Base-by-base conservation (phyloP, 2,888 invertebrate genomes). In the Elysia crispata region DNA sequence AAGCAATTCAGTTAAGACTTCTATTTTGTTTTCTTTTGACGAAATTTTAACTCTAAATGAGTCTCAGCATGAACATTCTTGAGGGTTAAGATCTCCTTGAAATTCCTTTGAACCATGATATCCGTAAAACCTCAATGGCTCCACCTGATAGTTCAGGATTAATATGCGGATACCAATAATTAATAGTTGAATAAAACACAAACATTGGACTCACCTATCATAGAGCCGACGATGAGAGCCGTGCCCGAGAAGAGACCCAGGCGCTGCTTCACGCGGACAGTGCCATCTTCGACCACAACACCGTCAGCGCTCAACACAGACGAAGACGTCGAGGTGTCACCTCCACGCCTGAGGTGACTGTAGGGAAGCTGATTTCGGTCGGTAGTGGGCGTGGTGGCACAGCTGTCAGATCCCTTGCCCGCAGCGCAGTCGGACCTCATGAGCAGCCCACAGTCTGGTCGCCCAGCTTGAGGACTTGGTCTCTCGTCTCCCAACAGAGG, bases 211-310 rank as follows among this genome's bases (percentile, higher is more conserved):
- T 70, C 88, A 97, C 97, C 97, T 84, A 97, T 97, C 96, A 97
- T 97, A 6, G 96, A 96, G 76, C 96, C 96, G 18, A 96, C 94
- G 84, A 97, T 96, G 85, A 96, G 94, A 89, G 95, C 96, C 49
- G 96, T 94, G 8, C 96, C 97, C 73, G 96, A 96, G 89, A 96
- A 94, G 0, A 97, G 93, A 0, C 96, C 96, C 73, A 97, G 93
- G 90, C 95, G 95, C 85, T 96, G 93, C 91, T 89, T 87, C 75
- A 90, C 81, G 20, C 83, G 83, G 3, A 86, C 83, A 1, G 84
- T 83, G n/a, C 82, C 81, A 18, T 78, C 80, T 11, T 67, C 76
- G 31, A 82, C 67, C 1, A 80, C 78, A 3, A 77, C 79, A 13
- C 41, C 41, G 41, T 41, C 41, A 3, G 41, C 41, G 15, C 67